A percentile compares a stretch with the other conserved stretches of the same genome.
Evolutionary conservation across 2,797 vertebrate genomes (phyloP).

Genomic region (Cyclopterus lumpus): DNA sequence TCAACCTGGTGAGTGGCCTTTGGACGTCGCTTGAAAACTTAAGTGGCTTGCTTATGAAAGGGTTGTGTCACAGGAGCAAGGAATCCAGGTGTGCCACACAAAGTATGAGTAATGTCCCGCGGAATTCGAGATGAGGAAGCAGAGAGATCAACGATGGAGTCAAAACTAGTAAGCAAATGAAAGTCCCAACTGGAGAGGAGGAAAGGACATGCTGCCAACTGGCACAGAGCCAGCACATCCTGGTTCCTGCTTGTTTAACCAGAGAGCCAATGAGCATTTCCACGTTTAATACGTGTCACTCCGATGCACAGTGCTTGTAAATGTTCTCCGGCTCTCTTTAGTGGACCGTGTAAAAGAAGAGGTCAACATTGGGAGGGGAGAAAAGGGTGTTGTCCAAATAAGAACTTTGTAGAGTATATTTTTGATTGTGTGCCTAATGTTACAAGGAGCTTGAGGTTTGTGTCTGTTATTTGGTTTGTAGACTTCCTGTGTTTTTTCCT

Average conservation of each 20-base stretch:
- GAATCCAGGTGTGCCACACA: conserved; percentile 2
- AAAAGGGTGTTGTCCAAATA: conserved; percentile 45
- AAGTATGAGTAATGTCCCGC: background rate
- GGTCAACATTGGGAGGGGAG: background rate
- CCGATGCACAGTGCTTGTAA: background rate
- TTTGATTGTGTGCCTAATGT: background rate
- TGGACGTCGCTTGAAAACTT: background rate
- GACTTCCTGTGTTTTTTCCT: background rate
- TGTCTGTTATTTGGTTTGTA: conserved; percentile 1
- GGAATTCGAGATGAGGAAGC: background rate
- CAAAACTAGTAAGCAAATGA: background rate
- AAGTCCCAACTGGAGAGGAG: background rate
- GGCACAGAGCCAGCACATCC: conserved; percentile 59
- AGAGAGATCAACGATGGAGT: background rate
- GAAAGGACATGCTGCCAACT: conserved; percentile 10
- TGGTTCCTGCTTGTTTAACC: conserved; percentile 78
- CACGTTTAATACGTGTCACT: conserved; percentile 7
- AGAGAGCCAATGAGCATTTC: conserved; percentile 6
- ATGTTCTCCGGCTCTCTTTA: background rate
- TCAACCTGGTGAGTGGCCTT: conserved; percentile 88
- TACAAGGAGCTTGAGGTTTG: background rate
- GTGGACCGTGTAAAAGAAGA: background rate
- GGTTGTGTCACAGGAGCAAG: background rate
- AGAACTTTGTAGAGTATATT: background rate
- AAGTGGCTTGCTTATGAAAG: background rate